Percentiles rank a stretch among this genome's conserved stretches.
phyloP scores from a whole-genome alignment of 2,888 invertebrate genomes.

The Cephalotes varians region DNA sequence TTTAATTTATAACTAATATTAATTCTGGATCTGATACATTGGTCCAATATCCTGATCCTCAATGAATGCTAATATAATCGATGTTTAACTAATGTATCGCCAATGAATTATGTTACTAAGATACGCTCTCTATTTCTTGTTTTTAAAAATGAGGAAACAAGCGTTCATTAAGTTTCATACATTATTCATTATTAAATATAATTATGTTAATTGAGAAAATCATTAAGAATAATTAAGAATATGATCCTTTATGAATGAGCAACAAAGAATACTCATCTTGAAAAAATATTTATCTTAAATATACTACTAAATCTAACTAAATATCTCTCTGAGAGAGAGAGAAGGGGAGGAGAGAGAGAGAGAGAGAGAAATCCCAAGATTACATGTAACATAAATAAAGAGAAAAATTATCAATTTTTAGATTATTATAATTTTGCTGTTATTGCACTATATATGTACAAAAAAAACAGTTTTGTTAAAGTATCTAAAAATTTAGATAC shows the following conservation, averaged over 20 bases:
- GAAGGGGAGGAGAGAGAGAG: no score
- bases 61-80: not conserved
- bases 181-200: not conserved
- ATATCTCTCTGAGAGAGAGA: no score
- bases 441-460: no score
- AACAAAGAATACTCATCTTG: not conserved
- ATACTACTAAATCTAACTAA: not conserved
- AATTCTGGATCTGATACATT: not conserved
- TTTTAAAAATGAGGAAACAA: not conserved
- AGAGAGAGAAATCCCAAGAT: not conserved
- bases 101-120: not conserved
- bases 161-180: not conserved
- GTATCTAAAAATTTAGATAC: no score
- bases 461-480: no score
- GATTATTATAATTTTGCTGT: not conserved
- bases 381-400: not conserved
- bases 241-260: not conserved
- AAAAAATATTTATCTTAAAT: no score
- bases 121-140: not conserved
- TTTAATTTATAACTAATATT: not conserved
- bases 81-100: not conserved
- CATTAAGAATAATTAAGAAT: not conserved
- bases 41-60: not conserved
- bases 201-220: conserved; percentile 5
- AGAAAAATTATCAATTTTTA: conserved; percentile 1